Percentiles rank a stretch among this genome's conserved stretches.
phyloP scores from a whole-genome alignment of 23 tunicate genomes.

The Halocynthia aurantium region DNA sequence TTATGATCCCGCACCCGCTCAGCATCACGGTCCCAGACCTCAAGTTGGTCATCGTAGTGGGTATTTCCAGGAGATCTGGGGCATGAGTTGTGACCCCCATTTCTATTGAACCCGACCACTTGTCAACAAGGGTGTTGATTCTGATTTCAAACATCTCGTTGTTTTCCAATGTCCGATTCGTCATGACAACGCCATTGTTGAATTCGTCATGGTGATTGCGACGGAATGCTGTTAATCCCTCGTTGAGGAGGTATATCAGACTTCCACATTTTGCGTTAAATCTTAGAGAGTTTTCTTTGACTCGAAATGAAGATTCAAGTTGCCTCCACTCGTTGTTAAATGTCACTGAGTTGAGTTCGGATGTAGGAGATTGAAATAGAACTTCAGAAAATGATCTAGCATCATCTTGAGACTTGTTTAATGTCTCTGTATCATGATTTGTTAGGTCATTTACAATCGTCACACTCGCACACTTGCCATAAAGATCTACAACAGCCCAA shows the following conservation, averaged over 20 bases:
- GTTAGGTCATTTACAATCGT: not conserved
- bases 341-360: too few species aligned
- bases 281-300: not conserved
- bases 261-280: conserved; percentile 5
- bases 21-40: conserved; percentile 8
- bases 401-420: not conserved
- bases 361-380: not conserved
- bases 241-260: not conserved
- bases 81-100: conserved; percentile 13
- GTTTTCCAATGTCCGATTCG: conserved; percentile 3
- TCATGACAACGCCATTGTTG: conserved; percentile 1
- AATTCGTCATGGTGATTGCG: conserved; percentile 7
- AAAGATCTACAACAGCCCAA: conserved; percentile 7
- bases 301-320: not conserved
- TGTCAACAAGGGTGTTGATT: not conserved
- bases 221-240: not conserved
- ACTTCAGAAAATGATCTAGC: conserved; percentile 4
- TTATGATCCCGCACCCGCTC: conserved; percentile 6
- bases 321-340: not conserved
- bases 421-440: not conserved
- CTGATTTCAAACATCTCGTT: conserved; percentile 5
- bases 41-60: conserved; percentile 2
- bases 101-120: conserved; percentile 8
- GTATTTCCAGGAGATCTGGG: conserved; percentile 4
- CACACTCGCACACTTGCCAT: conserved; percentile 7